Conservation (phyloP, 1,140 invertebrate species). For the Metopolophium dirhodum region DNA sequence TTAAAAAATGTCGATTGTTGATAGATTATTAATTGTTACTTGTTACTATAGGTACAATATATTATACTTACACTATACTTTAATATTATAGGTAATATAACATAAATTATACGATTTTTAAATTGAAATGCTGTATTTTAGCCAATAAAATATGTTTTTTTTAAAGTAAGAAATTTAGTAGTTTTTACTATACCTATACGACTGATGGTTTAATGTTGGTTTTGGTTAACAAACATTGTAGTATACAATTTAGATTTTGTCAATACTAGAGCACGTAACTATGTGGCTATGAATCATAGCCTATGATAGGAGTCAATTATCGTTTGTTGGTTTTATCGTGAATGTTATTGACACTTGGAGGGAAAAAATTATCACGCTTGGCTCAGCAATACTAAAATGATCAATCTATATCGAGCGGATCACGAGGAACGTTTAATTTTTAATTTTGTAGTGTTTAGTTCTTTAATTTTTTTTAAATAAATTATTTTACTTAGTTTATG, state of each 20-base stretch:
- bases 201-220: too few relatives aligned
- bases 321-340: not conserved
- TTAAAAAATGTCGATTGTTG: not conserved
- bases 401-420: conserved; percentile 39
- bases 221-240: too few relatives aligned
- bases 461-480: not conserved
- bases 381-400: not conserved
- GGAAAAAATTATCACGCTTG: conserved; percentile 13
- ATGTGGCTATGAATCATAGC: not conserved
- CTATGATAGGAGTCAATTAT: conserved; percentile 10
- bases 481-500: too few relatives aligned
- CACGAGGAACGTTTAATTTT: conserved; percentile 34
- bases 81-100: too few relatives aligned
- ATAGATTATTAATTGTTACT: not conserved
- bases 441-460: not conserved
- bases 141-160: too few relatives aligned
- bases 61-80: too few relatives aligned
- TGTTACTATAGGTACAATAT: too few relatives aligned
- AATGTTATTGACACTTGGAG: not conserved
- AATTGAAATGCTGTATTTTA: too few relatives aligned
- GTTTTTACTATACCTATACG: too few relatives aligned
- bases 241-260: not conserved
- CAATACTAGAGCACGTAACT: not conserved
- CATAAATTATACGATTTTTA: too few relatives aligned
- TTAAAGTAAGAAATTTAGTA: too few relatives aligned